Base-by-base conservation (phyloP, 2,888 invertebrate species). In the Andrena hattorfiana region DNA sequence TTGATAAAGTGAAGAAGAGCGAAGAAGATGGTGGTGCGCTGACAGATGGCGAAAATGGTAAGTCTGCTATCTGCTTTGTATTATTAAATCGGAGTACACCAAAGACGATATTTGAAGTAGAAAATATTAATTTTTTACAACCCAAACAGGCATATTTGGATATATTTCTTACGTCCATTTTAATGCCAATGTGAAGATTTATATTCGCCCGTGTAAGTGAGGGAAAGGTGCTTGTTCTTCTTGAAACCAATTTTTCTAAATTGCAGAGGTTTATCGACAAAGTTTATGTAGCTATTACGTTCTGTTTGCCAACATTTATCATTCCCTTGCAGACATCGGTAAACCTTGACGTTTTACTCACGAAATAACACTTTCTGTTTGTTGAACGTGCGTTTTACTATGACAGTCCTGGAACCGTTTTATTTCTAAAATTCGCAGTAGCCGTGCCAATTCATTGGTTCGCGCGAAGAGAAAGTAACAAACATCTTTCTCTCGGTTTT, bases 41-140 rank as follows among this genome's bases (percentile, higher is more conserved):
- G 70, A 91, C 91, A 23, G 94, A 94, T 73, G 93, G 93, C 51
- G 94, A 94, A 89, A 93, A 93, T 85, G 94, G 94, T 94, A 77
- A 93, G 93, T 91, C 51, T 48, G 0, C 62, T 30, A 26, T 2
- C 51, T 72, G 8, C 8, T 56, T 54, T 32, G 32, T 70, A 62
- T 48, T 26, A 60, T 67, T 66, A 42, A 48, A 23, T 69, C 1
- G 16, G 30, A n/a, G 20, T 35, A 30, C 10, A 32, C 4, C 32
- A 42, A n/a, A n/a, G 32, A 64, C 28, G 48, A 23, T 35, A 48
- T 56, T 42, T 56, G 7, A 8, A 51, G 20, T n/a, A n/a, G 16
- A 8, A 51, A 48, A n/a, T 13, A 51, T 13, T 35, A n/a, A 26
- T 64, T n/a, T 35, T 59, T 20, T 48, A 8, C 23, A 8, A n/a